phyloP scores from a whole-genome alignment of 1,140 invertebrate genomes.

The Musca vetustissima region DNA sequence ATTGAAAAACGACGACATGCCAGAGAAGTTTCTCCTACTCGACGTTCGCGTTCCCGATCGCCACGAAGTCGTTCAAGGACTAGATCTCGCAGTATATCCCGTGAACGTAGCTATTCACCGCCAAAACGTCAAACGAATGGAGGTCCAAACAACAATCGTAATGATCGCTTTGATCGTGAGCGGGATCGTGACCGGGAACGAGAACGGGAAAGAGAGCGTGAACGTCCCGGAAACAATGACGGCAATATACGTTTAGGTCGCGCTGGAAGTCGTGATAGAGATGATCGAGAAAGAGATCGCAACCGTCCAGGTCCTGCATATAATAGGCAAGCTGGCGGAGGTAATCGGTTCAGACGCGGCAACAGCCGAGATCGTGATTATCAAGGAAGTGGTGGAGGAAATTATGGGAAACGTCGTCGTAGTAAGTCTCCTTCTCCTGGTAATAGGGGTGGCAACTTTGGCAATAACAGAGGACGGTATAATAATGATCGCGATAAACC shows the following conservation, averaged over 20 bases:
- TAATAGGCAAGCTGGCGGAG: slow-evolving; percentile 30
- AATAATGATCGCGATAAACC: slow-evolving; percentile 27
- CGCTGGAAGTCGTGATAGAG: slow-evolving; percentile 41
- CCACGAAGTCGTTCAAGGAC: slow-evolving; percentile 40
- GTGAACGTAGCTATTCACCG: slow-evolving; percentile 52
- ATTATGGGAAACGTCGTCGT: slow-evolving; percentile 44
- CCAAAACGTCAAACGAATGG: slow-evolving; percentile 35
- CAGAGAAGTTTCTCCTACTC: slow-evolving; percentile 39
- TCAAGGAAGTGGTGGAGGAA: slow-evolving; percentile 5
- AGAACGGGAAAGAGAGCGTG: slow-evolving; percentile 42
- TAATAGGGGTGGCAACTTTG: slow-evolving; percentile 32
- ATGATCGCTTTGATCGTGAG: slow-evolving; percentile 35
- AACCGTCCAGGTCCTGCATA: slow-evolving; percentile 37
- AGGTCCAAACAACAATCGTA: slow-evolving; percentile 24
- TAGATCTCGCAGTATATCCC: slow-evolving; percentile 42
- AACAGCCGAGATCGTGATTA: slow-evolving; percentile 33
- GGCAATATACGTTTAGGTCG: slow-evolving; percentile 30
- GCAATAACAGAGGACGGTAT: slow-evolving; percentile 6
- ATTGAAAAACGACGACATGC: slow-evolving; percentile 53
- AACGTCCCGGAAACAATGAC: slow-evolving; percentile 38
- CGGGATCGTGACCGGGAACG: slow-evolving; percentile 45
- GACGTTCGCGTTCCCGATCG: slow-evolving; percentile 33
- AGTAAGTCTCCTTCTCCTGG: slow-evolving; percentile 38
- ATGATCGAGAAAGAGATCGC: slow-evolving; percentile 34
- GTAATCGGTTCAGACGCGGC: slow-evolving; percentile 31